These are phyloP conservation scores for Conops quadrifasciatus DNA, from an alignment of 2,888 invertebrate genomes.

Conservation along the genomic window DNA sequence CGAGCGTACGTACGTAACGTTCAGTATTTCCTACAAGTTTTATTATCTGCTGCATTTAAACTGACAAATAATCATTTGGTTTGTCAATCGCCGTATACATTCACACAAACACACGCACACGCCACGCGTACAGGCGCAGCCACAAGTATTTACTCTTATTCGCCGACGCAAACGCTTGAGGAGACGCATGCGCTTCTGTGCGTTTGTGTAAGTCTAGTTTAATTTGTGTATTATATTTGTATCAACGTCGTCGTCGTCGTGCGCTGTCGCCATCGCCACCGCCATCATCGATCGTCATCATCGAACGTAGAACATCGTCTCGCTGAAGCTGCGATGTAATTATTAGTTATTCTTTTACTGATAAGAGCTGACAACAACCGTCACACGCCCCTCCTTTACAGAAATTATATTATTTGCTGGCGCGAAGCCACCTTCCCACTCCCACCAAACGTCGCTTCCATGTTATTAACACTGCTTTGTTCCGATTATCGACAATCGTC, in stretches of 20 bases:
- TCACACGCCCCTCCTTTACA: too few relatives aligned
- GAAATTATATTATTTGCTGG: too few relatives aligned
- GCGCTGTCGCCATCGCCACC: not conserved
- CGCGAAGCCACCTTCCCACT: too few relatives aligned
- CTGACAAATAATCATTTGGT: slow-evolving; percentile 26
- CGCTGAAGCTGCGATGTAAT: too few relatives aligned
- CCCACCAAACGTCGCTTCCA: too few relatives aligned
- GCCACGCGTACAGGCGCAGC: not conserved
- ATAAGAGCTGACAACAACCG: too few relatives aligned
- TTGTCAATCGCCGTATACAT: slow-evolving; percentile 8
- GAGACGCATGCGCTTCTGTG: not conserved
- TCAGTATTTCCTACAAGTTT: not conserved
- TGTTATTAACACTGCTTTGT: too few relatives aligned
- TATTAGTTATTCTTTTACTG: too few relatives aligned
- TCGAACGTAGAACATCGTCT: too few relatives aligned
- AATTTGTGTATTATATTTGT: not conserved
- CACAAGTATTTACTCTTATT: not conserved
- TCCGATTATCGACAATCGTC: not conserved
- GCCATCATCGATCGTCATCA: too few relatives aligned
- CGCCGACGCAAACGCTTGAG: not conserved
- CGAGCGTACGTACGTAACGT: too few relatives aligned
- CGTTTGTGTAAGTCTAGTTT: not conserved
- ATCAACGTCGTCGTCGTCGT: not conserved
- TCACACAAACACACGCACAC: not conserved
- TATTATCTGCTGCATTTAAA: slow-evolving; percentile 19